Evolutionary conservation across 1,140 invertebrate species (phyloP).

Genomic region (Nasonia longicornis): DNA sequence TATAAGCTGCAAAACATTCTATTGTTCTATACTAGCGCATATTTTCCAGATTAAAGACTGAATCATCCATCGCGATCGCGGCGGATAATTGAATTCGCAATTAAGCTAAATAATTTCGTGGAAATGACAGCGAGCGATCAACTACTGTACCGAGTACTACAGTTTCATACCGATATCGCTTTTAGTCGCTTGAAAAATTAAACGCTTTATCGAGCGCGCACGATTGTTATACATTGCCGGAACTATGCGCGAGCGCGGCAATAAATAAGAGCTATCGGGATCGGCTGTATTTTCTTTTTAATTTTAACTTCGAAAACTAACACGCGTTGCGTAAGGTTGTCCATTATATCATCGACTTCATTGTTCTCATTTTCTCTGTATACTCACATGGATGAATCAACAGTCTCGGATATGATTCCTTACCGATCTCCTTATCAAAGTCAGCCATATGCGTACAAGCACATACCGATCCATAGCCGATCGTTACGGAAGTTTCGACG

Average conservation of each 20-base stretch:
- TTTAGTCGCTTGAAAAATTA: neutral
- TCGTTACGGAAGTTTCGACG: too few relatives aligned
- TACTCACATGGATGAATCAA: too few relatives aligned
- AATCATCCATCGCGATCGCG: slow-evolving; percentile 4
- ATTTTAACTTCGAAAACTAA: neutral
- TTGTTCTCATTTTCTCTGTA: neutral
- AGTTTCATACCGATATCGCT: neutral
- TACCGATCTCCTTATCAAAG: too few relatives aligned
- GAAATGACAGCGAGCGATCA: neutral
- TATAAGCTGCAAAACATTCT: too few relatives aligned
- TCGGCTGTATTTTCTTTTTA: neutral
- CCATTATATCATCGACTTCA: too few relatives aligned
- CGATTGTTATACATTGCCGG: neutral
- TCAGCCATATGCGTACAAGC: too few relatives aligned
- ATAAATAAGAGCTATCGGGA: slow-evolving; percentile 10
- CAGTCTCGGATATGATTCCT: too few relatives aligned
- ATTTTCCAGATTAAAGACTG: neutral
- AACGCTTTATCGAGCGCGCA: slow-evolving; percentile 10
- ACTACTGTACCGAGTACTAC: neutral
- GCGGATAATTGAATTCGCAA: slow-evolving; percentile 13
- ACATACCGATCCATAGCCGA: too few relatives aligned
- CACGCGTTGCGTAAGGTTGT: neutral
- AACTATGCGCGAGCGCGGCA: neutral
- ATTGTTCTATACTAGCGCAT: too few relatives aligned
- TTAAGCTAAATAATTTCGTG: slow-evolving; percentile 27